Conservation (phyloP, 1,140 invertebrate genomes). For the Pristionchus pacificus region DNA sequence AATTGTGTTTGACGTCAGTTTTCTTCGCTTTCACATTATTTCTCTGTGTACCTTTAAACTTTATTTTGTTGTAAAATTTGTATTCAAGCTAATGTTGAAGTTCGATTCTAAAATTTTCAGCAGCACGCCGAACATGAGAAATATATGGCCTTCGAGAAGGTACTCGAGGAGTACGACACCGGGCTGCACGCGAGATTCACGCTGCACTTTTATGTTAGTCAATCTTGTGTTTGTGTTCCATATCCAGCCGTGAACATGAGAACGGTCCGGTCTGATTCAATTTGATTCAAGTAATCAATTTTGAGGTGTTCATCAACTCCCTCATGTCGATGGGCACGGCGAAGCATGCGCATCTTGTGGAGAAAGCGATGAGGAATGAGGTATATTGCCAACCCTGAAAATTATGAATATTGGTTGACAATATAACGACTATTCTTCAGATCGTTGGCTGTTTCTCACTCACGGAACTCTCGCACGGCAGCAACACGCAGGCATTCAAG, state of each 20-base stretch:
- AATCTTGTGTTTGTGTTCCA: background rate
- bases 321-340: conserved; percentile 67
- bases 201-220: conserved; percentile 24
- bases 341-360: conserved; percentile 70
- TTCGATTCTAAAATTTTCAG: too few relatives aligned
- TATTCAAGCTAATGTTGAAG: conserved; percentile 20
- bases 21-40: background rate
- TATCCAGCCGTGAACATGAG: background rate
- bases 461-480: conserved; percentile 88
- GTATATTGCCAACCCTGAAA: conserved; percentile 57
- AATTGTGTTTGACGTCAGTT: conserved; percentile 62
- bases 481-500: conserved; percentile 82
- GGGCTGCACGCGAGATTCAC: conserved; percentile 65
- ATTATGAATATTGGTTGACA: background rate
- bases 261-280: background rate
- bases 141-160: conserved; percentile 48
- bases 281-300: background rate
- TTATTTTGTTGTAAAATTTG: background rate
- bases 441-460: conserved; percentile 78
- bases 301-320: conserved; percentile 31
- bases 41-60: too few relatives aligned
- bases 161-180: conserved; percentile 71
- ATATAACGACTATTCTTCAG: conserved; percentile 54
- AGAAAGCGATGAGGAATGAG: conserved; percentile 69
- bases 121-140: conserved; percentile 29